phyloP scores from a whole-genome alignment of 2,888 invertebrate genomes.

The Thelaira solivaga region DNA sequence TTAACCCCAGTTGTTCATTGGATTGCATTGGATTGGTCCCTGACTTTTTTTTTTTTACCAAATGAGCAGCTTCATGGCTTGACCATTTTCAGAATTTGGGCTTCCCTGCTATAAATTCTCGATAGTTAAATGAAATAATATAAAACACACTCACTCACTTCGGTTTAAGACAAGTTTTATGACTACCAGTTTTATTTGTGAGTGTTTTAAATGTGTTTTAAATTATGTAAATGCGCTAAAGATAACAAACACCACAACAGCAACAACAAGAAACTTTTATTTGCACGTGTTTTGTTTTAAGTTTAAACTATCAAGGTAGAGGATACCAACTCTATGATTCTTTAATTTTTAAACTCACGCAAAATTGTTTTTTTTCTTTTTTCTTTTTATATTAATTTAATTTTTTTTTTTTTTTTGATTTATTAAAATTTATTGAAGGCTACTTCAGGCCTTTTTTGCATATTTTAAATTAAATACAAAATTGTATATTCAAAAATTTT shows the following conservation, averaged over 20 bases:
- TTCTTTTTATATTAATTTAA: constrained; percentile 8
- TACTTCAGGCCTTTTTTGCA: constrained; percentile 1
- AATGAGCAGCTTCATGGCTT: too few species aligned
- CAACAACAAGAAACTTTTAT: too few species aligned
- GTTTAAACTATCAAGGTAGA: constrained; percentile 10
- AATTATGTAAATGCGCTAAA: too few species aligned
- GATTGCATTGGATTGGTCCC: too few species aligned
- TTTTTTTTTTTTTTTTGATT: constrained; percentile 8
- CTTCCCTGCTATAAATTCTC: too few species aligned
- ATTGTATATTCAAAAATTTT: constrained; percentile 11
- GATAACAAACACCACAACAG: too few species aligned
- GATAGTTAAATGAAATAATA: not conserved
- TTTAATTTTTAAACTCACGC: constrained; percentile 8
- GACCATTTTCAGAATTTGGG: too few species aligned
- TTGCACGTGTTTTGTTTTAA: constrained; percentile 33
- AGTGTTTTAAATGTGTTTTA: not conserved
- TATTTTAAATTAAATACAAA: not conserved
- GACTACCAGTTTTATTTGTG: constrained; percentile 7
- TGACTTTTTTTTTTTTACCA: too few species aligned
- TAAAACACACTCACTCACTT: not conserved
- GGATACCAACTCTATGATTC: constrained; percentile 3
- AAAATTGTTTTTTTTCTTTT: constrained; percentile 3
- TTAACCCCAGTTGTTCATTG: too few species aligned
- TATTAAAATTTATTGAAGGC: constrained; percentile 21
- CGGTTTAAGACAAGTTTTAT: constrained; percentile 21